phyloP scores from a whole-genome alignment of 2,888 invertebrate species.

The Oscheius sp. region DNA sequence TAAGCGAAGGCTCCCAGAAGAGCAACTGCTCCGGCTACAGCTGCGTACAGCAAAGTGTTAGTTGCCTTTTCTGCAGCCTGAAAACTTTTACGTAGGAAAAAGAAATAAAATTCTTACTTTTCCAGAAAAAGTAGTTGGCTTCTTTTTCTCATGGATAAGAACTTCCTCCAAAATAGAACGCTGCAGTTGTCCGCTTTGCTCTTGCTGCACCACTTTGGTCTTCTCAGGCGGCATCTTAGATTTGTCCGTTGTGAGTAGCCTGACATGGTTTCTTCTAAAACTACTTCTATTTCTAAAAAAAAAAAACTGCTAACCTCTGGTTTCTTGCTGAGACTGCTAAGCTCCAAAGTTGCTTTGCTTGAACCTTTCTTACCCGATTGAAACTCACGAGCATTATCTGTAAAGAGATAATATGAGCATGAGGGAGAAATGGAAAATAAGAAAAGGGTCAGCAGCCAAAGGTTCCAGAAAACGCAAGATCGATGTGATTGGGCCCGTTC shows the following conservation, averaged over 20 bases:
- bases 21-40: conserved; percentile 58
- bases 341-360: not conserved
- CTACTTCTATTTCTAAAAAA: not conserved
- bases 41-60: conserved; percentile 68
- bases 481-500: no score
- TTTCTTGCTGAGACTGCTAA: no score
- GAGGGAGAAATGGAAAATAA: no score
- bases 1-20: conserved; percentile 65
- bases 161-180: conserved; percentile 54
- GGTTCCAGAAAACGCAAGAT: no score
- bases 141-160: conserved; percentile 48
- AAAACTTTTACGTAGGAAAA: conserved; percentile 2
- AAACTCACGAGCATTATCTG: no score
- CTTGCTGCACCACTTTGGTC: not conserved
- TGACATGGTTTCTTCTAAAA: not conserved
- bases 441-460: no score
- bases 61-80: conserved; percentile 60
- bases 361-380: no score
- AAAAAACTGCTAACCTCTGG: not conserved
- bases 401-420: no score
- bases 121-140: conserved; percentile 60
- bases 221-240: conserved; percentile 15
- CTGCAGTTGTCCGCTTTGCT: conserved; percentile 36
- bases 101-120: conserved; percentile 34
- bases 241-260: not conserved